These are phyloP conservation scores for Oryzaephilus surinamensis DNA, from an alignment of 1,140 invertebrate species.

Conservation along the genomic window DNA sequence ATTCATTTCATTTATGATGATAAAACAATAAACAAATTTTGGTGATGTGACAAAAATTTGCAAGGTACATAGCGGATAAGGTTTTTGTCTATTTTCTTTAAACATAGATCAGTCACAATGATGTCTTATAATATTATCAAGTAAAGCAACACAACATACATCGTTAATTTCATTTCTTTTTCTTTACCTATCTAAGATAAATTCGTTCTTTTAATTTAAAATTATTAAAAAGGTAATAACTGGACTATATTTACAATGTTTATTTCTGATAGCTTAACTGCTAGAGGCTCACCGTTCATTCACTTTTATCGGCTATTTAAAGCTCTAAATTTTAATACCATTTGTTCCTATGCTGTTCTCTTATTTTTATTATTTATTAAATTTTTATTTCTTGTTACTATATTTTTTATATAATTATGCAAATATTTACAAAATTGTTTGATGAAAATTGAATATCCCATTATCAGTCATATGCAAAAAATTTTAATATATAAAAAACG, in stretches of 20 bases:
- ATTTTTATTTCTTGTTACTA: slow-evolving; percentile 1
- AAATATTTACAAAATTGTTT: slow-evolving; percentile 19
- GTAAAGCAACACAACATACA: slow-evolving; percentile 39
- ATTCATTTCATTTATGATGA: not conserved
- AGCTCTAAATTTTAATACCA: slow-evolving; percentile 12
- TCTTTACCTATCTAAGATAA: slow-evolving; percentile 37
- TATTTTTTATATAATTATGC: slow-evolving; percentile 13
- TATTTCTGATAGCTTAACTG: slow-evolving; percentile 25
- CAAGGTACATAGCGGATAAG: slow-evolving; percentile 33
- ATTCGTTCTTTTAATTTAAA: slow-evolving; percentile 37
- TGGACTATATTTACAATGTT: slow-evolving; percentile 37
- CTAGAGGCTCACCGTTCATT: slow-evolving; percentile 12
- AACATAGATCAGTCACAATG: slow-evolving; percentile 38
- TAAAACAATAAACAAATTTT: slow-evolving; percentile 20
- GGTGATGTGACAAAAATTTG: slow-evolving; percentile 17
- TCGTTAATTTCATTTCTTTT: slow-evolving; percentile 28
- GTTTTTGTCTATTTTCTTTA: slow-evolving; percentile 18
- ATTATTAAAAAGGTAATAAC: slow-evolving; percentile 38
- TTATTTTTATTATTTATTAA: too few relatives aligned
- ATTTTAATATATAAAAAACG: slow-evolving; percentile 22
- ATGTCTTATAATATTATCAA: slow-evolving; percentile 31
- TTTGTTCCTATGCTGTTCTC: slow-evolving; percentile 11
- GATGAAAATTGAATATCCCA: slow-evolving; percentile 9
- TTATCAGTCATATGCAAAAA: slow-evolving; percentile 23
- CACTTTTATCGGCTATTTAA: slow-evolving; percentile 13